Evolutionary conservation across 2,888 invertebrate species (phyloP), one percentile per base, ranked within the genome.

Genomic region (Bellardia bayeri): DNA sequence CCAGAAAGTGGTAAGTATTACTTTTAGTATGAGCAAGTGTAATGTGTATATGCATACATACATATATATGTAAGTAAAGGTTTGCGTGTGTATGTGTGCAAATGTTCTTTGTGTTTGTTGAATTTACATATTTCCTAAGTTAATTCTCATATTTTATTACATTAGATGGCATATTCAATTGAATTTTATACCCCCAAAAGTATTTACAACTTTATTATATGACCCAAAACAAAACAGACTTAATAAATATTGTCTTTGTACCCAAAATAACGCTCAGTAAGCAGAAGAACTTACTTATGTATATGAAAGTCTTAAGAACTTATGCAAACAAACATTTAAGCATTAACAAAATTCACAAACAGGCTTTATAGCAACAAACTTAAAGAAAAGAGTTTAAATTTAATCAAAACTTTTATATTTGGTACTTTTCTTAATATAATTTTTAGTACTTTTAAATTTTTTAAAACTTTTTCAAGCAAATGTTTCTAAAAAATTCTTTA

Each of bases 151-250:
- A 82, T 82, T 82, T 83, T 87, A 81, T 83, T 71, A 23, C 6
- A 81, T 81, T 66, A 76, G 66, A 66, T 83, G 83, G 79, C 83
- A 83, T 30, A 83, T 83, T 81, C 83, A 87, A 87, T 87, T 83
- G 80, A 87, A 83, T 87, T 87, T 83, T 80, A 82, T 83, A 76
- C 82, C 86, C 86, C 69, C 33, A 49, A 83, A 87, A 87, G 66
- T 72, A 87, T 87, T 87, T 76, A 66, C 64, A 81, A 83, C 56
- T 82, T 82, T 82, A 86, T 82, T 74, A 30, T 78, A 61, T 78
- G 69, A 68, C 54, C 74, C 63, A 23, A 68, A 82, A 78, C 72
- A 23, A 56, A 11, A 61, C 3, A 33, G 80, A 83, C 71, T 81
- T 66, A 76, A 87, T 87, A 87, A 81, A 87, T 76, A 51, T 76